A percentile compares a stretch with the other conserved stretches of the same genome.
phyloP scores from a whole-genome alignment of 2,888 invertebrate genomes.

The Andrena marginata region DNA sequence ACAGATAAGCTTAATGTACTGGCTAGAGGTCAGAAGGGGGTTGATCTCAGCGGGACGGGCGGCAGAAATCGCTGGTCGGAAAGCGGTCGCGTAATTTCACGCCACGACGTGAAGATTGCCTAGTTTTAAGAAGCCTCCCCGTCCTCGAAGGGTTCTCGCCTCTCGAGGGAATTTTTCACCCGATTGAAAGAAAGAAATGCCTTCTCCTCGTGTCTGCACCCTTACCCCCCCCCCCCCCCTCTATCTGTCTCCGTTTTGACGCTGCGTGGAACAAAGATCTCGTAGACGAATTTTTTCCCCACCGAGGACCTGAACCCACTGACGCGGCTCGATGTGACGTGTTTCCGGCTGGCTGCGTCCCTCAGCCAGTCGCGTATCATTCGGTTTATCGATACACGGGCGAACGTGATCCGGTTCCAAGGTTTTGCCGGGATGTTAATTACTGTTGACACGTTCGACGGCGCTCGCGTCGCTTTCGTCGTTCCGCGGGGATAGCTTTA shows the following conservation, averaged over 20 bases:
- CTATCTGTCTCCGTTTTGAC: slow-evolving; percentile 15
- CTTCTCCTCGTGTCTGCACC: background rate
- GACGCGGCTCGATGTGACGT: slow-evolving; percentile 58
- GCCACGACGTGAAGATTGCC: slow-evolving; percentile 55
- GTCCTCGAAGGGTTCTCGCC: background rate
- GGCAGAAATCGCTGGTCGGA: slow-evolving; percentile 41
- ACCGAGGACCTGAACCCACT: slow-evolving; percentile 17
- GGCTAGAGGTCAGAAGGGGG: slow-evolving; percentile 49
- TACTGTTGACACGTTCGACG: slow-evolving; percentile 57
- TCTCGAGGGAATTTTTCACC: slow-evolving; percentile 57
- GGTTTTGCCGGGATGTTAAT: slow-evolving; percentile 52
- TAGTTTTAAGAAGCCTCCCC: slow-evolving; percentile 42
- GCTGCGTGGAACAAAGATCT: slow-evolving; percentile 18
- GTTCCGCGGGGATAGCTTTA: slow-evolving; percentile 26
- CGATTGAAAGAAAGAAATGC: slow-evolving; percentile 61
- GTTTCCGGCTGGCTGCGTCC: slow-evolving; percentile 60
- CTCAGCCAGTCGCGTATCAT: slow-evolving; percentile 56
- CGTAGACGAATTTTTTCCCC: slow-evolving; percentile 54
- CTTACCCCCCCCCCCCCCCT: background rate
- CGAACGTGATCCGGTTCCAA: slow-evolving; percentile 49
- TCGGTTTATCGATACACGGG: slow-evolving; percentile 63
- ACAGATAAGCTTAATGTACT: slow-evolving; percentile 57
- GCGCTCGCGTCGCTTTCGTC: slow-evolving; percentile 18
- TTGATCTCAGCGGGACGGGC: slow-evolving; percentile 46
- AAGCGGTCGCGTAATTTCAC: slow-evolving; percentile 60